Conservation (phyloP, 2,113 vertebrate species). For the Saguinus midas region DNA sequence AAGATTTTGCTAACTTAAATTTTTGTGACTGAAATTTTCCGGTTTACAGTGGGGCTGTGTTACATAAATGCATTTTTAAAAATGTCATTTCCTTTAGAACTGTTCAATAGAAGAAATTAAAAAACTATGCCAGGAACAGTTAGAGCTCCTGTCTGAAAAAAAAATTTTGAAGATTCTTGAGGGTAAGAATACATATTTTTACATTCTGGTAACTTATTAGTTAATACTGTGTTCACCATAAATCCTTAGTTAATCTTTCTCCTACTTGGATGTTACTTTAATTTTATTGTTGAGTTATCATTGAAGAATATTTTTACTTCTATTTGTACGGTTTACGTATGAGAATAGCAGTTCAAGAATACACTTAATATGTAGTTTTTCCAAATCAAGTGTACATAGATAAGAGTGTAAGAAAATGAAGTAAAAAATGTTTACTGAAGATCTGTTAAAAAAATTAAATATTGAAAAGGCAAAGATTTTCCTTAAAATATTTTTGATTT, state of each 20-base stretch:
- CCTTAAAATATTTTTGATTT: not conserved
- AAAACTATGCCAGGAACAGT: conserved; percentile 93
- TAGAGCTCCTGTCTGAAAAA: conserved; percentile 92
- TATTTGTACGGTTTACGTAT: conserved; percentile 22
- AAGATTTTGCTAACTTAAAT: conserved; percentile 42
- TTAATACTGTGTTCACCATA: conserved; percentile 47
- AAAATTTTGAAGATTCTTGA: conserved; percentile 93
- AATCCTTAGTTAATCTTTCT: not conserved
- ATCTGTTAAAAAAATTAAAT: not conserved
- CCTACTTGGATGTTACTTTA: not conserved
- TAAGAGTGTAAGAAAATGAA: conserved; percentile 32
- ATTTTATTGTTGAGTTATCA: conserved; percentile 31
- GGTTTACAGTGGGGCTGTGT: conserved; percentile 34
- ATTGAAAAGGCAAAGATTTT: not conserved
- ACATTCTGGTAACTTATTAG: conserved; percentile 43
- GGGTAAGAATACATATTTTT: conserved; percentile 85
- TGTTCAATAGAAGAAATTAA: conserved; percentile 94
- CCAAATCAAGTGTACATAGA: not conserved
- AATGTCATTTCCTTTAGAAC: conserved; percentile 83
- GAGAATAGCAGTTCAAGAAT: conserved; percentile 37
- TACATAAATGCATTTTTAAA: conserved; percentile 53
- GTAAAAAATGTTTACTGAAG: conserved; percentile 14
- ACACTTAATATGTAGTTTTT: conserved; percentile 16
- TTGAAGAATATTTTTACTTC: conserved; percentile 39
- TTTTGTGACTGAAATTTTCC: conserved; percentile 45